Evolutionary conservation across 2,888 invertebrate species (phyloP).

Genomic region (Orthosia gracilis): DNA sequence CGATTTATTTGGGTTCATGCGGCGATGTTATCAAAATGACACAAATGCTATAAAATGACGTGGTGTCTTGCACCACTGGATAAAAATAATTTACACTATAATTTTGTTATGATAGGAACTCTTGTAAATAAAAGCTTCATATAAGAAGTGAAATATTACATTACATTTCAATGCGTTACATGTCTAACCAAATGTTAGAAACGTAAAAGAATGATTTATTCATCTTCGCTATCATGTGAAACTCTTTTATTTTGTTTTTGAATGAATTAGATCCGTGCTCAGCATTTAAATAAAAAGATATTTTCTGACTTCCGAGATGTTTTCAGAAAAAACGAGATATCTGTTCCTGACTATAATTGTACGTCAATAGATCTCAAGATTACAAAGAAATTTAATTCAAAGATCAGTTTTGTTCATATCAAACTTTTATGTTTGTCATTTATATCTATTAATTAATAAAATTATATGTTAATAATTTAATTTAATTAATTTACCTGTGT

Average conservation of each 20-base stretch:
- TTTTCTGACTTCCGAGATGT: background rate
- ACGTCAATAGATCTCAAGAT: too few species aligned
- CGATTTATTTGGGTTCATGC: background rate
- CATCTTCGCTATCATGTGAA: background rate
- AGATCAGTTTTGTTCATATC: background rate
- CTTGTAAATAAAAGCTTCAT: background rate
- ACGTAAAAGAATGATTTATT: background rate
- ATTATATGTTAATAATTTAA: too few species aligned
- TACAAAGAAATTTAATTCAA: background rate
- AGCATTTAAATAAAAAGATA: constrained; percentile 5
- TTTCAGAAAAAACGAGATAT: background rate
- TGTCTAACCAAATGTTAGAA: background rate
- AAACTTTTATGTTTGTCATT: background rate
- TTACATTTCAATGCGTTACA: too few species aligned
- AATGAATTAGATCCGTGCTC: constrained; percentile 1
- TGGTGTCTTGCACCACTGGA: background rate
- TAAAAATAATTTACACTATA: background rate
- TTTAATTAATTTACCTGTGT: too few species aligned
- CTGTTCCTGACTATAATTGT: too few species aligned
- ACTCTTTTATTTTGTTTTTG: constrained; percentile 13
- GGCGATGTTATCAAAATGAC: background rate
- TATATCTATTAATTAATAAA: too few species aligned
- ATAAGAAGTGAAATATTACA: too few species aligned
- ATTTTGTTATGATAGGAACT: background rate
- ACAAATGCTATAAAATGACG: too few species aligned